Evolutionary conservation across 2,113 vertebrate genomes (phyloP), one percentile per base, ranked within the genome.

Genomic region (Scopus umbretta): DNA sequence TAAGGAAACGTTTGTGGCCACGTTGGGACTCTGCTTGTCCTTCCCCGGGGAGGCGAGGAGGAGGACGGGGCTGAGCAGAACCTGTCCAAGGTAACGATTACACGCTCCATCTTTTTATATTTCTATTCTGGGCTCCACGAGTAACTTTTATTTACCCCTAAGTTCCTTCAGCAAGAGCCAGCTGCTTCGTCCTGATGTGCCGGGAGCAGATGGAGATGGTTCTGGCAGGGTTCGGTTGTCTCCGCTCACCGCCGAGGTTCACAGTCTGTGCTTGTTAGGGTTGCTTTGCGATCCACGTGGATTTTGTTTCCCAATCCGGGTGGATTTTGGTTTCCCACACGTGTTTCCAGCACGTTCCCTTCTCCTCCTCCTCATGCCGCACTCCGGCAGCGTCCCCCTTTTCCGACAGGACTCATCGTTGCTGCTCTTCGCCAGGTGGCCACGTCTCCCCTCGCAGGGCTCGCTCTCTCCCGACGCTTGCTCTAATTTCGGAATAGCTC

Each of bases 381-480:
- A 7, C 47, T 62, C 74, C 6, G 9, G 45, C n/a, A 27, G 17
- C 6, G 0, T 45, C 55, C n/a, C 42, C 34, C 47, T 34, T 62
- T 79, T 11, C 55, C 5, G 0, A 3, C 0, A 23, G 29, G 42
- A 20, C 40, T 19, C 9, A 0, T 13, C 7, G 11, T 23, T 2
- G 27, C 27, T 5, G 7, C 36, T 26, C 16, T 25, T 30, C 2
- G 2, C 22, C 65, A 13, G 2, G 17, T 4, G 55, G 43, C 52
- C 3, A 0, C 2, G 4, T 30, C n/a, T 42, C 49, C 50, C 56
- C 23, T 58, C 0, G 4, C 27, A 0, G 32, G 32, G 47, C 56
- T 72, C 7, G 6, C 25, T 16, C 32, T 43, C 40, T 62, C 66
- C 23, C 27, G 5, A 3, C 14, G 2, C 56, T 34, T 5, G 22